Evolutionary conservation across 2,113 vertebrate genomes (phyloP).

Genomic region (Ictalurus punctatus): DNA sequence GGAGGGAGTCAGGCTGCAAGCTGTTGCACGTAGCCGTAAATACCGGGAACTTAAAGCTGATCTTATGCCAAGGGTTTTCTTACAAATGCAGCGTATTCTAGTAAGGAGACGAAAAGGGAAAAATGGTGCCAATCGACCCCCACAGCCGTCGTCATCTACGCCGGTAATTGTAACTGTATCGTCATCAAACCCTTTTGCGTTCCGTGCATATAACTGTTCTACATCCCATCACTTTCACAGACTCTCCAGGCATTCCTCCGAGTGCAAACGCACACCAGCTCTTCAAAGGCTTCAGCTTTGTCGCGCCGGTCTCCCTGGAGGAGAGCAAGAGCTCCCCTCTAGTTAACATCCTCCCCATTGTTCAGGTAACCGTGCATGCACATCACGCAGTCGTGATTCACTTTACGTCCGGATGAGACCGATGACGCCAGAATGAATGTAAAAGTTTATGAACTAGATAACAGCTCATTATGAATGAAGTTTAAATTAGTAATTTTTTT

Average conservation of each 20-base stretch:
- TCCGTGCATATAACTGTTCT: conserved; percentile 39
- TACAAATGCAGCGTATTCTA: background rate
- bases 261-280: conserved; percentile 97
- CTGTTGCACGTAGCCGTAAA: background rate
- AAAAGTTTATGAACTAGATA: background rate
- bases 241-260: conserved; percentile 95
- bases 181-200: background rate
- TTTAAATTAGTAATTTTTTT: background rate
- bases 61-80: background rate
- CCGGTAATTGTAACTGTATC: background rate
- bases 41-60: background rate
- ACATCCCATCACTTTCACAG: conserved; percentile 66
- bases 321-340: conserved; percentile 87
- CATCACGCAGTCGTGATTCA: background rate
- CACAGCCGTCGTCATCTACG: background rate
- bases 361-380: conserved; percentile 79
- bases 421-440: background rate
- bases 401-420: background rate
- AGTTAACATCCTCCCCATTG: conserved; percentile 86
- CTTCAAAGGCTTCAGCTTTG: conserved; percentile 99
- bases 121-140: background rate
- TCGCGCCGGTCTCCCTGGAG: conserved; percentile 86
- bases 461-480: background rate
- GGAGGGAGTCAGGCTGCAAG: background rate
- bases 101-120: background rate